Evolutionary conservation across 2,797 vertebrate genomes (phyloP), one percentile per base, ranked within the genome.

Genomic region (Xenentodon cancila): DNA sequence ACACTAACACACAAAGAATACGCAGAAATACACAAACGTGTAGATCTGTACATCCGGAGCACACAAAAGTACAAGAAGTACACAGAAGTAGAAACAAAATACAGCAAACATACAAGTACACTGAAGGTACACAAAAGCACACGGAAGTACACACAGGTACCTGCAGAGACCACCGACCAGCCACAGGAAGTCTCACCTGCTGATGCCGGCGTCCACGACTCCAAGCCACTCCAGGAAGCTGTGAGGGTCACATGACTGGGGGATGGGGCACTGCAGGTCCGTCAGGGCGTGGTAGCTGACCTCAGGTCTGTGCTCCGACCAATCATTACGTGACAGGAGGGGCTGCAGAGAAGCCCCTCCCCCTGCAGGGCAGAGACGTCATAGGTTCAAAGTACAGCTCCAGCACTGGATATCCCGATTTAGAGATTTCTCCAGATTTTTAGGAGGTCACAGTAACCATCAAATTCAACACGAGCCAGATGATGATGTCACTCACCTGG

Each of bases 221-320:
- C 97, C 97, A 0, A 99, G 88, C 97, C 97, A 99, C 63, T 97
- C 96, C 51, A 97, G 89, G 34, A 97, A 79, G 58, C 90, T 85
- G 7, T 85, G 87, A 0, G 94, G 81, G 20, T 93, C 89, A 90
- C 94, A 94, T 22, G 93, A 90, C 19, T 60, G 82, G 1, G 94
- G 85, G 53, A 88, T 64, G 0, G 97, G 97, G 64, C 93, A 95
- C 27, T 69, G 71, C 54, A 96, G 77, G 40, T 94, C 74, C 0
- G 37, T 84, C 64, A 95, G 48, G 0, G 60, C 79, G 58, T 52
- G 89, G 53, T 74, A 73, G 15, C 60, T 77, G 65, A 95, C 13
- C 71, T 91, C 85, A 27, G 95, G 94, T 68, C 80, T 89, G 80
- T 89, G 90, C 59, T 94, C 85, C 5, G 87, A 84, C 82, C 95